Evolutionary conservation across 2,113 vertebrate species (phyloP), one percentile per base, ranked within the genome.

Genomic region (Spea bombifrons): DNA sequence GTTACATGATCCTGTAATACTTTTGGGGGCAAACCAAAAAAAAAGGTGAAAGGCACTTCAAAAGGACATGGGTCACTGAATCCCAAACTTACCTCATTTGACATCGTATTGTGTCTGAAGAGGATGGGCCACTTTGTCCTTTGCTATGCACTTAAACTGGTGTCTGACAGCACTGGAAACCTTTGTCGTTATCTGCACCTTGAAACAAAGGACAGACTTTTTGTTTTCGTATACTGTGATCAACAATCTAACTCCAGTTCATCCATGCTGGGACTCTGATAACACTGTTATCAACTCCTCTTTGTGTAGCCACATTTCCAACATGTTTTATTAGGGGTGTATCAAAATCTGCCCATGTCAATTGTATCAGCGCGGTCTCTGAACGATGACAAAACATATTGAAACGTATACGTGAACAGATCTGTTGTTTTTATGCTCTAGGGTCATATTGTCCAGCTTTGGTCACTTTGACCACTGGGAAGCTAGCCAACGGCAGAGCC

Each of bases 141-240:
- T 81, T 83, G 83, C 89, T 92, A 86, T 91, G 88, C 89, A 91
- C 87, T 92, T 86, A 66, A 30, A 77, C 65, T 86, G 85, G 82
- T 86, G 87, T 87, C 85, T 84, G 80, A 70, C 83, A 77, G 86
- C 82, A 86, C 87, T 90, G 85, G 88, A 89, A 88, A 82, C 79
- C 66, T 81, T 66, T 81, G 81, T 83, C 45, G 0, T 83, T 81
- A 53, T 82, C 84, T 88, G 85, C 84, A 84, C 82, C 0, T 83
- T 88, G 87, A 86, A 88, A 87, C 74, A 85, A 91, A 86, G 87
- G 82, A 88, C 87, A 83, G 83, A 86, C 78, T 83, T 82, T 85
- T 85, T 69, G 30, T 46, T 78, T 84, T 88, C 83, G 84, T 85
- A 92, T 92, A 90, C 90, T 92, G 90, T 92, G 91, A 92, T 89